Conservation (phyloP, 2,888 invertebrate species). For the Tenthredo mesomela region DNA sequence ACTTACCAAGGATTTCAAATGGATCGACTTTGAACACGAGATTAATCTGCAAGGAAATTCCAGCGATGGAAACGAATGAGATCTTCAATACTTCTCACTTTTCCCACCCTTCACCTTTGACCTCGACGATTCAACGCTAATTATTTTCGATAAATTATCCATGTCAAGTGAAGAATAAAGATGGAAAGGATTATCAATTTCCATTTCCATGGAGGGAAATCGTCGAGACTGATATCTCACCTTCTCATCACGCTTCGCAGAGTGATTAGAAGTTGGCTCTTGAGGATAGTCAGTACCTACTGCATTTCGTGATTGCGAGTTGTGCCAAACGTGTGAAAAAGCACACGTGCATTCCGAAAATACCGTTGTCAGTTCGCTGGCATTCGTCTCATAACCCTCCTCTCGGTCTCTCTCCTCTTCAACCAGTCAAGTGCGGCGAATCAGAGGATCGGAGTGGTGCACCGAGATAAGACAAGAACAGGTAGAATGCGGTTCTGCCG, state of each 20-base stretch:
- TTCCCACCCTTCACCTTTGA: neutral
- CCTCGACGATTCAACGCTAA: neutral
- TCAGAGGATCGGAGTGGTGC: constrained; percentile 47
- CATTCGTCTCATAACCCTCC: constrained; percentile 42
- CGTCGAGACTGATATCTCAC: neutral
- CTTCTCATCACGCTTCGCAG: neutral
- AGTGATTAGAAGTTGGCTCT: neutral
- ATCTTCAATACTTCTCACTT: neutral
- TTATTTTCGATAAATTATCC: neutral
- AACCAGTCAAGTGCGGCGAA: constrained; percentile 46
- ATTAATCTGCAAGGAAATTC: constrained; percentile 67
- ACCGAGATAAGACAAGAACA: constrained; percentile 73
- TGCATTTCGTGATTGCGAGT: constrained; percentile 26
- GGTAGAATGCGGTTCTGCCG: constrained; percentile 74
- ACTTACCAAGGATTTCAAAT: constrained; percentile 69
- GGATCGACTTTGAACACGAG: constrained; percentile 66
- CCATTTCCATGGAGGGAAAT: neutral
- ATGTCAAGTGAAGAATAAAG: neutral
- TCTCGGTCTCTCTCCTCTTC: constrained; percentile 35
- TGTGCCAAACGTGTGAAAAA: constrained; percentile 38
- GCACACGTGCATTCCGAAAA: constrained; percentile 40
- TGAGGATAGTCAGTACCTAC: neutral
- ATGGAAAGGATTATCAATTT: neutral
- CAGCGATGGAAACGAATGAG: constrained; percentile 49
- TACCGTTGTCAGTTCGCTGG: constrained; percentile 50